Evolutionary conservation across 1,140 invertebrate species (phyloP).

Genomic region (Streblospio benedicti): DNA sequence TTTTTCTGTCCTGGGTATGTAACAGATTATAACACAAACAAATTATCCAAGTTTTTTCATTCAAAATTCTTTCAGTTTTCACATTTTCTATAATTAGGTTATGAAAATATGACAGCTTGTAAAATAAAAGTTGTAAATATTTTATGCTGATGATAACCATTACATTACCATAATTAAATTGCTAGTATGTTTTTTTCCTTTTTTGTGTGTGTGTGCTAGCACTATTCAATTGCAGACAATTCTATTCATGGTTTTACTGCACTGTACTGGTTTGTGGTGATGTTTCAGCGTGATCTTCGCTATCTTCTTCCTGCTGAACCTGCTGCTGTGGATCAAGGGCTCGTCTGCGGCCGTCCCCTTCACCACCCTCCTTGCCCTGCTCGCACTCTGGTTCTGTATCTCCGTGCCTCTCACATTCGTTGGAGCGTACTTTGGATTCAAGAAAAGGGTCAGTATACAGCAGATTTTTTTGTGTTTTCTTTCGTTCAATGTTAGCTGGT

Average conservation of each 20-base stretch:
- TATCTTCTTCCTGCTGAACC: conserved; percentile 92
- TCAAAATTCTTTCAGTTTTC: too few species aligned
- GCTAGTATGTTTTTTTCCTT: too few species aligned
- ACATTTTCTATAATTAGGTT: too few species aligned
- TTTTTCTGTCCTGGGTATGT: conserved; percentile 87
- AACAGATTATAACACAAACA: conserved; percentile 21
- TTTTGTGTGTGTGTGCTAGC: too few species aligned
- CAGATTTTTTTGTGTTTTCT: conserved; percentile 6
- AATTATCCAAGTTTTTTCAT: too few species aligned
- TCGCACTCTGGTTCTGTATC: conserved; percentile 96
- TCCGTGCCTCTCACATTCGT: conserved; percentile 95
- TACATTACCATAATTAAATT: too few species aligned
- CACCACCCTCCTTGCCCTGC: conserved; percentile 88
- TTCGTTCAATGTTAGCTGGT: too few species aligned
- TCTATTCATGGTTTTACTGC: neutral
- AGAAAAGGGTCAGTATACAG: conserved; percentile 68
- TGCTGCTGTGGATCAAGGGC: conserved; percentile 86
- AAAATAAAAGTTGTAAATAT: too few species aligned
- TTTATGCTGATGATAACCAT: too few species aligned
- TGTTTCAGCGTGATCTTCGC: conserved; percentile 76
- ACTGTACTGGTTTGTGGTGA: conserved; percentile 4
- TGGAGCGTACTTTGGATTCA: conserved; percentile 96
- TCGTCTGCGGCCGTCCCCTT: conserved; percentile 95
- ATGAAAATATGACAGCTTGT: too few species aligned
- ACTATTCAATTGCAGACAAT: too few species aligned